A percentile compares a stretch with the other conserved stretches of the same genome.
Evolutionary conservation across 2,113 vertebrate genomes (phyloP).

Genomic region (Cinclus cinclus): DNA sequence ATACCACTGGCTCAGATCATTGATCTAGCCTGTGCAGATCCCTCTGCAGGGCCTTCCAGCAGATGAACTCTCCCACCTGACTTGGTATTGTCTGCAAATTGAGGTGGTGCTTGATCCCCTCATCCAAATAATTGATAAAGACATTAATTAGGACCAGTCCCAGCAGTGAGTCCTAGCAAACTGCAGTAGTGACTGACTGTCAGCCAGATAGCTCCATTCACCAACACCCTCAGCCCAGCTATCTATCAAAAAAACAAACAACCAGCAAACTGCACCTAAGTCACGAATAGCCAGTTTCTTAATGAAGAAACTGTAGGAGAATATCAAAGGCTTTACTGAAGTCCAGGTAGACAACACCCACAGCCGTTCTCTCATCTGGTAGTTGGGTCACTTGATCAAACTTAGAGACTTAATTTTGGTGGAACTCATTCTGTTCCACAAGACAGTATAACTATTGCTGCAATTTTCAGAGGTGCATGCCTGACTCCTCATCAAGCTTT

Average conservation of each 20-base stretch:
- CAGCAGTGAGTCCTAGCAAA: background rate
- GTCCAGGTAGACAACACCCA: background rate
- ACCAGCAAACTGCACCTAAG: background rate
- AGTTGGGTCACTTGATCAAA: background rate
- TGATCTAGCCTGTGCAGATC: background rate
- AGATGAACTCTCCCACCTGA: background rate
- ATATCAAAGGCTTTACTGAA: background rate
- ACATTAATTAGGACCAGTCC: background rate
- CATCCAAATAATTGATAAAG: background rate
- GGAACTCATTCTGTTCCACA: background rate
- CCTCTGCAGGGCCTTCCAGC: background rate
- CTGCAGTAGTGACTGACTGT: too few relatives aligned
- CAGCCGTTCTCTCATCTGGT: background rate
- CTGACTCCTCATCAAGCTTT: background rate
- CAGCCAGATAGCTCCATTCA: background rate
- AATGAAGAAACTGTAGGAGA: background rate
- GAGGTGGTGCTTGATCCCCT: background rate
- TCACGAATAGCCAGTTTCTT: background rate
- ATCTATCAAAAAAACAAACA: too few relatives aligned
- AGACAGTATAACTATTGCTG: background rate
- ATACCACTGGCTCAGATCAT: background rate
- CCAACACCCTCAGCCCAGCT: background rate
- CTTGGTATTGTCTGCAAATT: accelerated
- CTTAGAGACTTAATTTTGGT: background rate
- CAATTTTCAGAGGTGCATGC: background rate